Conservation (phyloP, 2,113 vertebrate genomes). For the Prunella himalayana region DNA sequence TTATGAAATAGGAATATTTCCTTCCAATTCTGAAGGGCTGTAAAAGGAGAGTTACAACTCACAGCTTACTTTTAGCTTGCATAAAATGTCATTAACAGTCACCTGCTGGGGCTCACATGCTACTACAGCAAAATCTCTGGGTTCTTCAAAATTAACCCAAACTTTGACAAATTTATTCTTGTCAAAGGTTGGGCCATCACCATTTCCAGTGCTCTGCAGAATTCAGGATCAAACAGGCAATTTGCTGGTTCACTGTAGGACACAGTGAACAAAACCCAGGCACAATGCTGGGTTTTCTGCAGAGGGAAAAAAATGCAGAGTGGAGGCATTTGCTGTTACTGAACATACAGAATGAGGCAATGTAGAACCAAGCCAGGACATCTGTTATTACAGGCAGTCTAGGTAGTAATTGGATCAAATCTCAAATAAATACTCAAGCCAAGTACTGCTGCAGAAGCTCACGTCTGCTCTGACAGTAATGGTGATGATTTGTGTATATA, state of each 20-base stretch:
- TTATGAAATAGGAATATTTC: not conserved
- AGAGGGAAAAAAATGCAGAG: not conserved
- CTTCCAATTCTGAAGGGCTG: not conserved
- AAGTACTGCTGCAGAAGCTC: not conserved
- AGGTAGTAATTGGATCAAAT: not conserved
- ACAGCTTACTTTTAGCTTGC: not conserved
- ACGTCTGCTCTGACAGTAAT: not conserved
- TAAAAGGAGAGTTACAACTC: not conserved
- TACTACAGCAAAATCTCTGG: not conserved
- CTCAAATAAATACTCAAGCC: not conserved
- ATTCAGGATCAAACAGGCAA: not conserved
- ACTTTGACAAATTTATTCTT: not conserved
- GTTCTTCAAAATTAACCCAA: not conserved
- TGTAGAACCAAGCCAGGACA: not conserved
- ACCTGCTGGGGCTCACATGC: not conserved
- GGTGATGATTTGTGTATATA: not conserved
- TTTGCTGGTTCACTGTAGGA: not conserved
- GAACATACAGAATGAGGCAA: not conserved
- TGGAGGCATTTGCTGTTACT: not conserved
- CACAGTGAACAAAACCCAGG: too few species aligned
- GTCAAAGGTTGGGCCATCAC: not conserved
- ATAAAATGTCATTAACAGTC: not conserved
- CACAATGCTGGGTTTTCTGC: not conserved
- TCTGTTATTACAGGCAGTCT: not conserved
- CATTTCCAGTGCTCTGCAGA: not conserved